These are phyloP conservation scores for Rhamnusium bicolor DNA, from an alignment of 2,888 invertebrate genomes.

Conservation along the genomic window DNA sequence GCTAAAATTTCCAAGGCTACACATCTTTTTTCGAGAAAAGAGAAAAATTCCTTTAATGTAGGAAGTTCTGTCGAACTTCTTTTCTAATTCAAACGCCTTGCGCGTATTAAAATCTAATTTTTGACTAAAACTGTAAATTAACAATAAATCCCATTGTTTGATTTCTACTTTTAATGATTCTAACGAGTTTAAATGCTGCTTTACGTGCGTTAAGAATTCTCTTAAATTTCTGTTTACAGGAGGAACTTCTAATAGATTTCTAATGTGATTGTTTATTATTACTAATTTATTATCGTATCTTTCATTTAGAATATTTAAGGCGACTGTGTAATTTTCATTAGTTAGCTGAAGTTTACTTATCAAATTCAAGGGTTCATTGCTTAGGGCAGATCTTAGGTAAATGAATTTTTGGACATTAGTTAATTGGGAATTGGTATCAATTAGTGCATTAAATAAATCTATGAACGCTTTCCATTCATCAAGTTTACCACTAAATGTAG, in stretches of 20 bases:
- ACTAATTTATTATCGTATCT: constrained; percentile 26
- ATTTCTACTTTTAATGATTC: constrained; percentile 21
- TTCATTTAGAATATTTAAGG: constrained; percentile 6
- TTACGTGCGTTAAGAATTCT: constrained; percentile 32
- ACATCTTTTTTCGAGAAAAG: background rate
- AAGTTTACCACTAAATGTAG: constrained; percentile 10
- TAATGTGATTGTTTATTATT: constrained; percentile 11
- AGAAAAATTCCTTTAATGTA: constrained; percentile 4
- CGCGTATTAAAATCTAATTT: constrained; percentile 10
- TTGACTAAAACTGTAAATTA: background rate
- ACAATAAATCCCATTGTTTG: constrained; percentile 21
- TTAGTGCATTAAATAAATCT: constrained; percentile 7
- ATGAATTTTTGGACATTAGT: constrained; percentile 15
- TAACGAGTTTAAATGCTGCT: constrained; percentile 25
- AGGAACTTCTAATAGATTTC: constrained; percentile 3
- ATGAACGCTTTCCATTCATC: constrained; percentile 20
- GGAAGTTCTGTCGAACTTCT: background rate
- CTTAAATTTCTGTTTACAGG: constrained; percentile 11
- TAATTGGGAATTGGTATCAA: constrained; percentile 5
- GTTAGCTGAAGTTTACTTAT: constrained; percentile 13
- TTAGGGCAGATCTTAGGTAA: constrained; percentile 5
- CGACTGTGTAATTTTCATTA: constrained; percentile 11
- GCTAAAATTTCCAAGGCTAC: background rate
- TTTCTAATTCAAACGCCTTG: background rate
- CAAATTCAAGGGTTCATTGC: constrained; percentile 3